Evolutionary conservation across 2,888 invertebrate species (phyloP).

Genomic region (Dasysyrphus tricinctus): DNA sequence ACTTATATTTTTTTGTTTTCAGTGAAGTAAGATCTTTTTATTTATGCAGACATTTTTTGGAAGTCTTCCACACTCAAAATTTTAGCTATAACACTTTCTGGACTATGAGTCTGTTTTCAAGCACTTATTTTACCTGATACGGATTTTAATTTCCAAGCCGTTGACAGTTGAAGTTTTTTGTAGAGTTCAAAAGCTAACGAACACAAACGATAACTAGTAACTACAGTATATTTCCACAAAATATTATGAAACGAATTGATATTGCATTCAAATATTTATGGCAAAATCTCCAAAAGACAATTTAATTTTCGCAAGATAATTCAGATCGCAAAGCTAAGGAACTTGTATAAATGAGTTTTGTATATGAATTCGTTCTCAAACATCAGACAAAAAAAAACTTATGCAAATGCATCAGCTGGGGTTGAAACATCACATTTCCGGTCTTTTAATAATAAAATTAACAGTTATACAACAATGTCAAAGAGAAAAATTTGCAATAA

Average conservation of each 20-base stretch:
- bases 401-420: constrained; percentile 24
- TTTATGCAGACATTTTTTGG: no score
- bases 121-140: background rate
- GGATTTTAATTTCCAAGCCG: background rate
- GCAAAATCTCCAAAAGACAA: background rate
- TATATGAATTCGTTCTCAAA: background rate
- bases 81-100: background rate
- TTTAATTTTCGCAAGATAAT: background rate
- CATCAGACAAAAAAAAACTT: background rate
- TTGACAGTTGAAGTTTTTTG: background rate
- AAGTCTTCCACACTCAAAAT: no score
- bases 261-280: constrained; percentile 39
- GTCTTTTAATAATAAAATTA: background rate
- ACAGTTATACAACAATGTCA: background rate
- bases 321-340: background rate
- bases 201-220: background rate
- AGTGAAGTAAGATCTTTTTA: no score
- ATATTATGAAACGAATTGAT: constrained; percentile 3
- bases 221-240: constrained; percentile 6
- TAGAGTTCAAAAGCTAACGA: background rate
- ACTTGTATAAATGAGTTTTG: constrained; percentile 6
- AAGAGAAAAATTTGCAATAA: constrained; percentile 14
- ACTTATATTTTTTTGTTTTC: no score
- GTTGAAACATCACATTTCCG: constrained; percentile 4
- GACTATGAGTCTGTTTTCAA: background rate